phyloP scores from a whole-genome alignment of 2,888 invertebrate genomes.

The Nycteola revayana region DNA sequence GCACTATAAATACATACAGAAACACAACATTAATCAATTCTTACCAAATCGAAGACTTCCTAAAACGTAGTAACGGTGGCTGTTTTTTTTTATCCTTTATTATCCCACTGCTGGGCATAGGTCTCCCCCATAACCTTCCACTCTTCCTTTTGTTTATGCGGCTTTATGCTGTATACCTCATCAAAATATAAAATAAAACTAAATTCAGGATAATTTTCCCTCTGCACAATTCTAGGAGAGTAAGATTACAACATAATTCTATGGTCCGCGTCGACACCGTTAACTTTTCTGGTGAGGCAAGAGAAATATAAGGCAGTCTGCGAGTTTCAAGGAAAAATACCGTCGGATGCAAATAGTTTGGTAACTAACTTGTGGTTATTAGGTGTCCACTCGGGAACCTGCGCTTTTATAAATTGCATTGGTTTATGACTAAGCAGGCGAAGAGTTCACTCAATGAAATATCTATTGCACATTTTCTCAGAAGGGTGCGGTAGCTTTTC shows the following conservation, averaged over 20 bases:
- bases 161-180: conserved; percentile 5
- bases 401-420: conserved; percentile 47
- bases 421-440: conserved; percentile 10
- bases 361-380: conserved; percentile 62
- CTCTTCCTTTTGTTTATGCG: too few relatives aligned
- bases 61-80: too few relatives aligned
- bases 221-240: too few relatives aligned
- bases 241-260: conserved; percentile 25
- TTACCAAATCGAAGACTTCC: too few relatives aligned
- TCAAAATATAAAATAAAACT: too few relatives aligned
- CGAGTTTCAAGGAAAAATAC: conserved; percentile 65
- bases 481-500: background rate
- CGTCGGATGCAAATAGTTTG: conserved; percentile 63
- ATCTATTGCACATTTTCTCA: conserved; percentile 28
- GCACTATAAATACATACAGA: too few relatives aligned
- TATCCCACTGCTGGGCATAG: too few relatives aligned
- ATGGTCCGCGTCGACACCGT: conserved; percentile 33
- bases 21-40: too few relatives aligned
- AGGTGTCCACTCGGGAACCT: conserved; percentile 49
- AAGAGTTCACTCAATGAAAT: conserved; percentile 1
- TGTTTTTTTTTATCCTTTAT: too few relatives aligned
- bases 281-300: conserved; percentile 44
- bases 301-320: conserved; percentile 45
- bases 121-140: too few relatives aligned
- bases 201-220: too few relatives aligned